Percentiles rank a stretch among this genome's conserved stretches.
Evolutionary conservation across 2,888 invertebrate genomes (phyloP).

Genomic region (Archips xylosteana): DNA sequence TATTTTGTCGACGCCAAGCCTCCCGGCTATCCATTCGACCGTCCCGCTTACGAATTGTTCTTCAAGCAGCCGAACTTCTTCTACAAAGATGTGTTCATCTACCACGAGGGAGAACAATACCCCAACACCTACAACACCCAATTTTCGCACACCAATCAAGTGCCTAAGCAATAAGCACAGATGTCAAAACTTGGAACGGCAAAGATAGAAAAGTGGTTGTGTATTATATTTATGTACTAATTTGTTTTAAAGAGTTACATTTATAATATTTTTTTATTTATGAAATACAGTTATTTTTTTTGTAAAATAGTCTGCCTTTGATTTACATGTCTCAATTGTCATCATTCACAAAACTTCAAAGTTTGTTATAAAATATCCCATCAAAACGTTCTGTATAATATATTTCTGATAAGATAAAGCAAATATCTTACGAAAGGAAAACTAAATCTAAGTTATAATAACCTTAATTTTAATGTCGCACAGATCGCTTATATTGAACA

Average conservation of each 20-base stretch:
- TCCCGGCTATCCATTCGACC: constrained; percentile 86
- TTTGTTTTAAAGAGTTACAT: background rate
- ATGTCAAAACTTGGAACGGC: background rate
- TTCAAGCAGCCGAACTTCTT: constrained; percentile 85
- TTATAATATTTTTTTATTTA: constrained; percentile 1
- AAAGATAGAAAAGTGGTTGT: background rate
- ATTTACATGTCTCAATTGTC: background rate
- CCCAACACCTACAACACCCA: constrained; percentile 58
- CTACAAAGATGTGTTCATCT: constrained; percentile 85
- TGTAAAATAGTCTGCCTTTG: background rate
- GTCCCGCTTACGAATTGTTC: constrained; percentile 74
- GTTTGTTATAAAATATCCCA: too few relatives aligned
- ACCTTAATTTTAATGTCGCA: too few relatives aligned
- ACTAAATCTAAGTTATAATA: too few relatives aligned
- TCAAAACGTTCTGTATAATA: too few relatives aligned
- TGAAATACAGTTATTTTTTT: background rate
- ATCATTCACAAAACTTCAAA: background rate
- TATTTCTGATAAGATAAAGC: too few relatives aligned
- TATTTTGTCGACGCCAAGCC: constrained; percentile 79
- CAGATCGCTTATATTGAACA: too few relatives aligned
- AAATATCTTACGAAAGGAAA: too few relatives aligned
- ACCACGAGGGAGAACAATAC: constrained; percentile 74
- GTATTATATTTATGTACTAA: constrained; percentile 3
- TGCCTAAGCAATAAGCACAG: constrained; percentile 32
- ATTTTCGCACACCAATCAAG: constrained; percentile 24